phyloP scores from a whole-genome alignment of 2,797 vertebrate genomes.

The Hipposideros larvatus region DNA sequence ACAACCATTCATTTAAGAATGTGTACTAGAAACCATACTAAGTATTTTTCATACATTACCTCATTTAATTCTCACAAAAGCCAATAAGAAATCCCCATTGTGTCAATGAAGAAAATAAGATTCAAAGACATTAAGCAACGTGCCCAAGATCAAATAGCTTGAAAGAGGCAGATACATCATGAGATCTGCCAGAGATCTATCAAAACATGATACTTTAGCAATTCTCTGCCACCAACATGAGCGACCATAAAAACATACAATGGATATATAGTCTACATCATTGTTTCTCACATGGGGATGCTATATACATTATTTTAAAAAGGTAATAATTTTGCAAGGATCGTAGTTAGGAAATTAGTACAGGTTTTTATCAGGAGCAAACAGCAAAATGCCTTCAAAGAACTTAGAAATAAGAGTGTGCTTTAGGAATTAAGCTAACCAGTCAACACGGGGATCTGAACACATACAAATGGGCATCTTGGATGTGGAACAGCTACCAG shows the following conservation, averaged over 20 bases:
- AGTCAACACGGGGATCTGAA: not conserved
- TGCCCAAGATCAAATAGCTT: not conserved
- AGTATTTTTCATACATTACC: not conserved
- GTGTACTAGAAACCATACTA: not conserved
- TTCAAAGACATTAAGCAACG: not conserved
- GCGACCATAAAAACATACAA: not conserved
- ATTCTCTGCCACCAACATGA: not conserved
- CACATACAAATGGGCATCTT: constrained; percentile 12
- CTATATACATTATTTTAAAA: not conserved
- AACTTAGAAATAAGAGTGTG: constrained; percentile 57
- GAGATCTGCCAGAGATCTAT: not conserved
- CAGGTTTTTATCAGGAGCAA: not conserved
- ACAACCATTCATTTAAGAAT: not conserved
- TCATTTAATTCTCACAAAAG: not conserved
- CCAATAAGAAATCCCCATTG: not conserved
- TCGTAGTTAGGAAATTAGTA: not conserved
- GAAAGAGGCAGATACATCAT: not conserved
- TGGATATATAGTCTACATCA: not conserved
- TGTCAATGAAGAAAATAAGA: not conserved
- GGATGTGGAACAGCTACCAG: not conserved
- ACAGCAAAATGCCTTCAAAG: not conserved
- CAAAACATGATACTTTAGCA: not conserved
- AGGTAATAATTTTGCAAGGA: not conserved
- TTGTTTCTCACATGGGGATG: not conserved
- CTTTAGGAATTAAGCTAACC: constrained; percentile 50